Base-by-base conservation (phyloP, 2,888 invertebrate species). In the Latheticus oryzae region DNA sequence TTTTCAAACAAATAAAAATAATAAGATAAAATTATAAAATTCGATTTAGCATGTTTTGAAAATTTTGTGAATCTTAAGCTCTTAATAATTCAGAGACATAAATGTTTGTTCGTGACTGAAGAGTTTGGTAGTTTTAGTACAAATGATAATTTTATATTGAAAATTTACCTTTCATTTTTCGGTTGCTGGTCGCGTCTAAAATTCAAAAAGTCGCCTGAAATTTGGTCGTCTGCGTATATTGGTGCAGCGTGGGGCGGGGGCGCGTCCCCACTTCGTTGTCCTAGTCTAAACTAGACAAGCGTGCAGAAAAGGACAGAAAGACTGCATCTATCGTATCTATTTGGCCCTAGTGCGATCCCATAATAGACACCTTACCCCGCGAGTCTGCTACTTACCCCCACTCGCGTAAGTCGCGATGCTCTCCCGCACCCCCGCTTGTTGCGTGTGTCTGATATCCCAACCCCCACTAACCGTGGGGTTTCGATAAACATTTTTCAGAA, bases 401-500 rank as follows among this genome's bases (percentile, higher is more conserved):
- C 71, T 66, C 59, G 66, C 65, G 58, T 59, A 57, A 62, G 62
- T 65, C 58, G 60, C 63, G 64, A 65, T 38, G 58, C 55, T 61
- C 64, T 65, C 69, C 71, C 68, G 68, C 74, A 71, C 71, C 70
- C 71, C 72, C 73, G 70, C 74, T 72, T 70, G 73, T 73, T 72
- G 74, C 75, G 75, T 73, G 74, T 71, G 72, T 66, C 60, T 66
- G 63, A 64, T 65, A 47, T 51, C 52, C 51, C 65, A 62, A 65
- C 77, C 76, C 76, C 76, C 74, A 70, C 74, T 73, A 73, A 67
- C 63, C 54, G 73, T 66, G 67, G 72, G 72, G 70, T 70, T 70
- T 73, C 73, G 73, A 72, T 73, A 73, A 76, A 72, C 72, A 74
- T 76, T 77, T 77, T 77, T 76, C 76, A 75, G 76, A 77, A 77